Evolutionary conservation across 2,113 vertebrate species (phyloP).

Genomic region (Gyps fulvus): DNA sequence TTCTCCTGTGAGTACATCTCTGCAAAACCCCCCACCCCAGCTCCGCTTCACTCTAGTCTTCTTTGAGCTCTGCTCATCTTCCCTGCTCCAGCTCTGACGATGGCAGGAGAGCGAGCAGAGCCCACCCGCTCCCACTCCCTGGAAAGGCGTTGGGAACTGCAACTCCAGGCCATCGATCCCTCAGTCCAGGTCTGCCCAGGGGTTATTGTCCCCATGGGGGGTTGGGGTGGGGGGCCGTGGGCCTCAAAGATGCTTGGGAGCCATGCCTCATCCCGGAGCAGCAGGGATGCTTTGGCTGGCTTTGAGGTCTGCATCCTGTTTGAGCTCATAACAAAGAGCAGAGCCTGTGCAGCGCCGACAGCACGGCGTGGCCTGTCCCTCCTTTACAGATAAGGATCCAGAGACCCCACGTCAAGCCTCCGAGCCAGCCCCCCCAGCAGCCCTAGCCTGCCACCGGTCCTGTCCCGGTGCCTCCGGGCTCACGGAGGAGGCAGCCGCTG

Average conservation of each 20-base stretch:
- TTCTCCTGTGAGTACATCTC: constrained; percentile 47
- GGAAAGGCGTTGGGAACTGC: not conserved
- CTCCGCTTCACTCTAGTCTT: not conserved
- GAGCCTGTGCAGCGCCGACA: not conserved
- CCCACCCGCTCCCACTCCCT: not conserved
- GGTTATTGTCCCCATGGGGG: not conserved
- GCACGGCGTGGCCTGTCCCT: fast-evolving
- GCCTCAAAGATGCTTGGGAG: not conserved
- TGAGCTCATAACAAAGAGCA: fast-evolving
- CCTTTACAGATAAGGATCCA: constrained; percentile 27
- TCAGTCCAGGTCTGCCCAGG: not conserved
- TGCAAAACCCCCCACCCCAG: not conserved
- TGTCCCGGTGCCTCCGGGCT: not conserved
- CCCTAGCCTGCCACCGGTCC: not conserved
- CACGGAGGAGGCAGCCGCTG: fast-evolving
- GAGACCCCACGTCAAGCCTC: not conserved
- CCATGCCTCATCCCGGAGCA: fast-evolving
- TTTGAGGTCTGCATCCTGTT: fast-evolving
- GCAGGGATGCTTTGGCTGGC: not conserved
- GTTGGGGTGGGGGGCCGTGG: fast-evolving
- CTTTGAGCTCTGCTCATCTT: not conserved
- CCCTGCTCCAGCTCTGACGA: not conserved
- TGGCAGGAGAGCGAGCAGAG: not conserved
- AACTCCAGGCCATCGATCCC: not conserved
- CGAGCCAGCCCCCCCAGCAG: not conserved